phyloP scores from a whole-genome alignment of 2,113 vertebrate species.

The Seriola quinqueradiata region DNA sequence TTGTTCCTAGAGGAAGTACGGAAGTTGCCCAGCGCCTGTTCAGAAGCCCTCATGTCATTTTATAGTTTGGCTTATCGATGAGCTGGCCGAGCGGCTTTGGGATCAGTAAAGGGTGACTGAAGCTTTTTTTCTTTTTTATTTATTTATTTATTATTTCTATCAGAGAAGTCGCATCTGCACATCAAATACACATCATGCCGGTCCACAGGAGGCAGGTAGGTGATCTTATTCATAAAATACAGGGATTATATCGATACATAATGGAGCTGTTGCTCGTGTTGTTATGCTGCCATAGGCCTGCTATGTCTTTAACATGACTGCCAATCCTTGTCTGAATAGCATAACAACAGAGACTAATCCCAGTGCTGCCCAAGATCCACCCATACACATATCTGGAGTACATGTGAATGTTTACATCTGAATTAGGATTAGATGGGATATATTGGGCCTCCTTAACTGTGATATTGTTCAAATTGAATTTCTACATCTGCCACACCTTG shows the following conservation, averaged over 20 bases:
- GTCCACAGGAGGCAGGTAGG: slow-evolving; percentile 81
- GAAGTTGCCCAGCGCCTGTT: slow-evolving; percentile 58
- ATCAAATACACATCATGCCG: slow-evolving; percentile 54
- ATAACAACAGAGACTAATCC: background rate
- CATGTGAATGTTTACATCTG: background rate
- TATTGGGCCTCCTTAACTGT: background rate
- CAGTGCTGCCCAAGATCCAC: background rate
- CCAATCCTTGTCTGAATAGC: background rate
- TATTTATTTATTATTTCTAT: background rate
- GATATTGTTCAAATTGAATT: background rate
- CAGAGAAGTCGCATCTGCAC: slow-evolving; percentile 28
- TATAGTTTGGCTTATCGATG: slow-evolving; percentile 3
- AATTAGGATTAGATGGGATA: background rate
- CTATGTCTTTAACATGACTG: slow-evolving; percentile 1
- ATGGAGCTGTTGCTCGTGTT: background rate
- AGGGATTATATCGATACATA: background rate
- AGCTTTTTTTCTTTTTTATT: background rate
- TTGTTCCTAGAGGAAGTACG: slow-evolving; percentile 52
- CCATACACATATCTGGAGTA: background rate
- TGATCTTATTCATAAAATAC: slow-evolving; percentile 15
- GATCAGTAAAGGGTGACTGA: slow-evolving; percentile 27
- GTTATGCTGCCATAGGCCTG: slow-evolving; percentile 2
- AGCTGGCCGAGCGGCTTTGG: slow-evolving; percentile 26
- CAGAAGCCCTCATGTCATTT: slow-evolving; percentile 27
- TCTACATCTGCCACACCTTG: slow-evolving; percentile 15